Evolutionary conservation across 2,888 invertebrate species (phyloP).

Genomic region (Didymodactylos carnosus): DNA sequence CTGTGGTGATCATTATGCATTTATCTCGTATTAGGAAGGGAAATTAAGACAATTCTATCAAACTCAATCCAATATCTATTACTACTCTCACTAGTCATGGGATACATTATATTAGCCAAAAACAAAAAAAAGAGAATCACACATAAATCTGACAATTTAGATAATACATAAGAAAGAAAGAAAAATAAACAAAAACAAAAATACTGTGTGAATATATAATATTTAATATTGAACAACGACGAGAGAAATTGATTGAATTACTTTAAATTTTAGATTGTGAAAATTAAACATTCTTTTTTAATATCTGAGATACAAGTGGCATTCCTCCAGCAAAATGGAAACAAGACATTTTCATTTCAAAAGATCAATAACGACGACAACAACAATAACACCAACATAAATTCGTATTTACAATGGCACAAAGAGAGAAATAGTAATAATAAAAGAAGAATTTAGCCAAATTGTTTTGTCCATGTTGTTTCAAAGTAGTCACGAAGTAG

Average conservation of each 20-base stretch:
- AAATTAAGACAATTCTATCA: too few species aligned
- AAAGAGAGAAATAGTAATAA: not conserved
- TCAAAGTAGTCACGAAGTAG: constrained; percentile 78
- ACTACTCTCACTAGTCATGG: too few species aligned
- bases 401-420: not conserved
- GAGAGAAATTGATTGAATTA: too few species aligned
- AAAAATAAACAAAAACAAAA: not conserved
- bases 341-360: not conserved
- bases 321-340: too few species aligned
- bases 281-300: not conserved
- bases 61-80: too few species aligned
- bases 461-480: constrained; percentile 55
- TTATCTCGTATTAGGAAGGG: too few species aligned
- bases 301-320: not conserved
- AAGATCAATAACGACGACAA: too few species aligned
- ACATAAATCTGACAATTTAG: not conserved
- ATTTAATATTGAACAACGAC: too few species aligned
- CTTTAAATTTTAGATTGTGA: too few species aligned
- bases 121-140: too few species aligned
- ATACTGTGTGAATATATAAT: not conserved
- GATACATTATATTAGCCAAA: too few species aligned
- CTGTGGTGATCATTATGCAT: too few species aligned
- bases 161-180: not conserved
- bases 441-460: not conserved
- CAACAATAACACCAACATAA: not conserved